A percentile compares a stretch with the other conserved stretches of the same genome.
These are phyloP conservation scores for Cynopterus sphinx DNA, from an alignment of 2,797 vertebrate species.

Conservation along the genomic window DNA sequence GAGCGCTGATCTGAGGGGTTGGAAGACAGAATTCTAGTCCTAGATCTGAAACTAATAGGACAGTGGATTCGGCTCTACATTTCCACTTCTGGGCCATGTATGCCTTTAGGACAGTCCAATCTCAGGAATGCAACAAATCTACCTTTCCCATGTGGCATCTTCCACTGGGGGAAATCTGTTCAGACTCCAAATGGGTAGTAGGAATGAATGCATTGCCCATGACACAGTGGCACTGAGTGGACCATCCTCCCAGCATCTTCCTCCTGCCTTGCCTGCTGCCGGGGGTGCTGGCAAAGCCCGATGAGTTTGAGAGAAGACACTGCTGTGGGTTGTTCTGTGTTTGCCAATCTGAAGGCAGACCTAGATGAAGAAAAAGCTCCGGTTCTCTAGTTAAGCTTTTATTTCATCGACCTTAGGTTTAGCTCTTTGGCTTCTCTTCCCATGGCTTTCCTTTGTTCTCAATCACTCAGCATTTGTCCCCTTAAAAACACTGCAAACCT, in stretches of 20 bases:
- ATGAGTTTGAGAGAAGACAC: not conserved
- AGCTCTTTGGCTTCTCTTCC: not conserved
- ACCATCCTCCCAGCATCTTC: not conserved
- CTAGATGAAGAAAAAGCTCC: not conserved
- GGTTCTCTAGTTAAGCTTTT: not conserved
- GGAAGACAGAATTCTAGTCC: not conserved
- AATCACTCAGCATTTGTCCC: rapidly evolving
- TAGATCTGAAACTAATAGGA: not conserved
- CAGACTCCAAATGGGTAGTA: not conserved
- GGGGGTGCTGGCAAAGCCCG: not conserved
- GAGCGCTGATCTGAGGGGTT: not conserved
- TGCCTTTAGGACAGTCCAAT: not conserved
- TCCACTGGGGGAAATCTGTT: not conserved
- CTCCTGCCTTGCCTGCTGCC: not conserved
- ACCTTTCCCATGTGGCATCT: not conserved
- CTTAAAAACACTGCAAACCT: not conserved
- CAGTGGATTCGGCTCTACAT: too few species aligned
- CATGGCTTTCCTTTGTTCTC: not conserved
- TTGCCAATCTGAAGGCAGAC: not conserved
- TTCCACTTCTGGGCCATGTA: not conserved
- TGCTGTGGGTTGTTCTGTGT: rapidly evolving
- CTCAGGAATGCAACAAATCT: not conserved
- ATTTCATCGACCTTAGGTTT: not conserved
- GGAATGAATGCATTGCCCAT: not conserved
- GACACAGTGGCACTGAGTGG: rapidly evolving